Percentiles rank a stretch among this genome's conserved stretches.
Conservation (phyloP, 2,888 invertebrate genomes). For the Anarsia innoxiella region DNA sequence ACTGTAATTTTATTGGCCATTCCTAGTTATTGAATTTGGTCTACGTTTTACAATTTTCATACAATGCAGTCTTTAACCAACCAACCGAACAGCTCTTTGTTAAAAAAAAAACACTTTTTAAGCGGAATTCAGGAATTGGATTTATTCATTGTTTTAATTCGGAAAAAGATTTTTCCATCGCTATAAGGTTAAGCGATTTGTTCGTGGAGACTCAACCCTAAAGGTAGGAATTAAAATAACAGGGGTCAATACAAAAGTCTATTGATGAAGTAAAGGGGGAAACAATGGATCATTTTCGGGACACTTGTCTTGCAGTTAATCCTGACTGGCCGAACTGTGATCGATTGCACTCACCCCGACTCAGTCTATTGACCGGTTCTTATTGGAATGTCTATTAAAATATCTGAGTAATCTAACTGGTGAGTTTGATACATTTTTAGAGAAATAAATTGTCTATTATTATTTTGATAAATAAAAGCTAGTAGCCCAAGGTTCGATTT, state of each 20-base stretch:
- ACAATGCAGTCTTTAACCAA: background rate
- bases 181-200: background rate
- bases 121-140: too few species aligned
- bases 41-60: background rate
- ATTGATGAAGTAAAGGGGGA: conserved; percentile 71
- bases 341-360: conserved; percentile 45
- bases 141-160: background rate
- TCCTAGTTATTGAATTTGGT: conserved; percentile 7
- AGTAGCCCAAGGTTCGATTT: too few species aligned
- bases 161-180: background rate
- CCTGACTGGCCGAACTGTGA: conserved; percentile 42
- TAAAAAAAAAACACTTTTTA: too few species aligned
- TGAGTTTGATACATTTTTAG: conserved; percentile 6
- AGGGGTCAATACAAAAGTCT: conserved; percentile 59
- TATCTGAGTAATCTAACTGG: too few species aligned
- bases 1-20: conserved; percentile 14
- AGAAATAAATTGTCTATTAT: too few species aligned
- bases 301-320: conserved; percentile 64
- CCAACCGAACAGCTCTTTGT: background rate
- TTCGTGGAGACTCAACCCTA: conserved; percentile 46
- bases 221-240: conserved; percentile 65
- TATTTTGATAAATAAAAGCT: too few species aligned
- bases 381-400: conserved; percentile 47
- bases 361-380: conserved; percentile 18
- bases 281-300: conserved; percentile 71